Base-by-base conservation (phyloP, 2,888 invertebrate species). In the Glyphotaelius pellucidus region DNA sequence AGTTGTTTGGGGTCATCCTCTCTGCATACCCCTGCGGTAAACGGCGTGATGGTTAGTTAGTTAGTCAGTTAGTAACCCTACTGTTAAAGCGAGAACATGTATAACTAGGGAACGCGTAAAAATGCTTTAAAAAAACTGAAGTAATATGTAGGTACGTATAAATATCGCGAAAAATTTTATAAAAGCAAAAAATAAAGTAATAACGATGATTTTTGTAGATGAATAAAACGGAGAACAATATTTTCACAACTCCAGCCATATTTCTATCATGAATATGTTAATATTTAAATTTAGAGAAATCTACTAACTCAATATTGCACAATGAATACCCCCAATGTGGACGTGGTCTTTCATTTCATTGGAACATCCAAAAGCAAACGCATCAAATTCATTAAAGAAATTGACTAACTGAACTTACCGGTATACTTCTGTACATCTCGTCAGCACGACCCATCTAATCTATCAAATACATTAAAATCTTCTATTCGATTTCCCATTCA, bases 401-500 rank as follows among this genome's bases (percentile, higher is more conserved):
- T 67, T n/a, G 67, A 67, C 67, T 67, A 67, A 67, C 67, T 25
- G 67, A 67, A 67, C 67, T 67, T 67, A 81, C 15, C 81, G 84
- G 38, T 38, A 84, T 84, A 32, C 38, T 84, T 84, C 81, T 81
- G 67, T 67, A 67, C 67, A 67, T 67, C 67, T 67, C 67, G 67
- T 67, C 67, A 67, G 67, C 67, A 67, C 67, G 67, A 67, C 67
- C 67, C 67, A 32, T 32, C 81, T 81, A 32, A 81, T 81, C 81
- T 32, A 42, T 86, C 42, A n/a, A 86, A 42, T 42, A 86, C 79
- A 79, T 79, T 89, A 67, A 79, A 79, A 81, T 90, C 90, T 90
- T n/a, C 83, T 25, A 52, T 81, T 90, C 35, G 80, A 90, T 90
- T 83, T 83, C 42, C 80, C 88, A 32, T 89, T 89, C 88, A 89